Conservation (phyloP, 1,140 invertebrate genomes). For the Lepidurus packardi region DNA sequence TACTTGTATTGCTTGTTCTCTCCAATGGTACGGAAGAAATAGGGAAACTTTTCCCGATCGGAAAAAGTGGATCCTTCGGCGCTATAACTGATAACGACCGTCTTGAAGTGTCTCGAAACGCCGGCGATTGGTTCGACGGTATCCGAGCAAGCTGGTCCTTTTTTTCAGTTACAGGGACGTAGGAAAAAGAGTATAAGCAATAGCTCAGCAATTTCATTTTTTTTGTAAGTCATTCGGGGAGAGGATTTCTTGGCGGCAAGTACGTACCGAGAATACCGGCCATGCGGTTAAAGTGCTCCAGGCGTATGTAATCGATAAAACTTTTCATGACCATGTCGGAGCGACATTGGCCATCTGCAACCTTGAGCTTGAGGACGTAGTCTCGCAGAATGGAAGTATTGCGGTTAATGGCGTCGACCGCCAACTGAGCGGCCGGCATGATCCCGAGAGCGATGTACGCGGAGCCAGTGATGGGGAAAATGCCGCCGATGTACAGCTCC, state of each 20-base stretch:
- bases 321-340: constrained; percentile 69
- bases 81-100: constrained; percentile 71
- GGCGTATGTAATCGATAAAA: constrained; percentile 66
- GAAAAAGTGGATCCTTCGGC: constrained; percentile 68
- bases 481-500: constrained; percentile 62
- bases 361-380: constrained; percentile 55
- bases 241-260: background rate
- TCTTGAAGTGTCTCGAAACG: constrained; percentile 69
- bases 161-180: background rate
- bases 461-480: constrained; percentile 62
- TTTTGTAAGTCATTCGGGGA: background rate
- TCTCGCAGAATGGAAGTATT: constrained; percentile 56
- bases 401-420: constrained; percentile 58
- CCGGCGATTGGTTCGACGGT: constrained; percentile 74
- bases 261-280: constrained; percentile 62
- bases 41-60: constrained; percentile 66
- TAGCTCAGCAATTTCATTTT: background rate
- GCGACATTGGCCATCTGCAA: constrained; percentile 63
- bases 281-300: constrained; percentile 51
- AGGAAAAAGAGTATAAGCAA: background rate
- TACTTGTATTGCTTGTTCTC: constrained; percentile 68
- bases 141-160: constrained; percentile 76
- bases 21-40: constrained; percentile 76
- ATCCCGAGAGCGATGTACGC: constrained; percentile 58
- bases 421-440: constrained; percentile 57